Conservation (phyloP, 2,113 vertebrate genomes). For the Siphamia tubifer region DNA sequence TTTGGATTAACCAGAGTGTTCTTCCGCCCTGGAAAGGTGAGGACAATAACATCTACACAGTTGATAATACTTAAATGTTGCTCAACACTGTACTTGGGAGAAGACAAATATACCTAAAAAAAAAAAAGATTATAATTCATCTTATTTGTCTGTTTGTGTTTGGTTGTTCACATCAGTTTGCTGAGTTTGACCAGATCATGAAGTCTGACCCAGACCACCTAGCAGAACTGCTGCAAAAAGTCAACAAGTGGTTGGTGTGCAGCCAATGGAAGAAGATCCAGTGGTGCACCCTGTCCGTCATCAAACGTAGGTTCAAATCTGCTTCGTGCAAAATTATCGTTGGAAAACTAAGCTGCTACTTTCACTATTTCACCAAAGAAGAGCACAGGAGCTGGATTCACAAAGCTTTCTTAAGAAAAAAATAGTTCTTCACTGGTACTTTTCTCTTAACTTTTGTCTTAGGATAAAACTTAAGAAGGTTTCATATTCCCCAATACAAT, state of each 20-base stretch:
- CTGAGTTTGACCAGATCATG: slow-evolving; percentile 99
- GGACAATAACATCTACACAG: slow-evolving; percentile 18
- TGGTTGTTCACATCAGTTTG: slow-evolving; percentile 83
- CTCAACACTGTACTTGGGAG: background rate
- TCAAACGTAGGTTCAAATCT: slow-evolving; percentile 87
- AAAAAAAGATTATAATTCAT: background rate
- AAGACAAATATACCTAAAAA: background rate
- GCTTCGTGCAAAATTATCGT: background rate
- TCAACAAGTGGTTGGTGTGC: slow-evolving; percentile 94
- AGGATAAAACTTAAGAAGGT: too few relatives aligned
- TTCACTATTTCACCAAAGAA: background rate
- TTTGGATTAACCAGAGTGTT: slow-evolving; percentile 98
- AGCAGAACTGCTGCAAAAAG: slow-evolving; percentile 90
- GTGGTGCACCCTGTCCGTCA: slow-evolving; percentile 94
- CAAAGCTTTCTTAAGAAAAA: too few relatives aligned
- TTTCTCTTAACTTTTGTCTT: too few relatives aligned
- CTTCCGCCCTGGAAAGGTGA: slow-evolving; percentile 97
- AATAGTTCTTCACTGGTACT: too few relatives aligned
- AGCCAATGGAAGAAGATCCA: slow-evolving; percentile 98
- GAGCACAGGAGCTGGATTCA: too few relatives aligned
- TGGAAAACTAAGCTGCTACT: background rate
- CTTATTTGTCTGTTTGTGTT: background rate
- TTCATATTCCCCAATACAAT: too few relatives aligned
- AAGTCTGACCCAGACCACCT: slow-evolving; percentile 97
- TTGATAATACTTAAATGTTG: background rate